Evolutionary conservation across 2,113 vertebrate species (phyloP).

Genomic region (Eulemur rufifrons): DNA sequence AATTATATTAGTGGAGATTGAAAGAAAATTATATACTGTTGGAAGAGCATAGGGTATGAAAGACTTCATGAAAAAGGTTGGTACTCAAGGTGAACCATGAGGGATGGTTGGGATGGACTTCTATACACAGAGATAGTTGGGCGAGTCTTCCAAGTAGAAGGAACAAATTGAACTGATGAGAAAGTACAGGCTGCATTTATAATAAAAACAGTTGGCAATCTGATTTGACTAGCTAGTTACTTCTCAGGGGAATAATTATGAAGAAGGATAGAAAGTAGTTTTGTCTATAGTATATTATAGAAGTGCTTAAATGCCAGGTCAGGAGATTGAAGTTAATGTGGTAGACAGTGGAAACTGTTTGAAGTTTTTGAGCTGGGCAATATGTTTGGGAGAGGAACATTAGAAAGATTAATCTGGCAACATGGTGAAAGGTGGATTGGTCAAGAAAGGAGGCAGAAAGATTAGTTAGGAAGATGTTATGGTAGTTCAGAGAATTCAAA

Average conservation of each 20-base stretch:
- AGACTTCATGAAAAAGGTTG: background rate
- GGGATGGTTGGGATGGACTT: background rate
- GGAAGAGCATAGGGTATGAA: background rate
- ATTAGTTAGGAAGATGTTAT: background rate
- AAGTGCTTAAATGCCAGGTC: background rate
- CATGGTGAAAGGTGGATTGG: background rate
- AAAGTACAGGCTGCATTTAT: background rate
- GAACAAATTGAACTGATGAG: background rate
- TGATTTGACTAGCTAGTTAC: background rate
- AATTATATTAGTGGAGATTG: background rate
- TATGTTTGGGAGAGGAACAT: background rate
- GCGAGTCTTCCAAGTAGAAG: background rate
- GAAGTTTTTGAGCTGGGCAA: background rate
- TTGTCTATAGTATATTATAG: background rate
- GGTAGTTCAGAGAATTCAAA: background rate
- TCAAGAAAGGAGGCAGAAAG: background rate
- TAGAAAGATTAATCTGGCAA: background rate
- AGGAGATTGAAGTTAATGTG: background rate
- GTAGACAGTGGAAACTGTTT: background rate
- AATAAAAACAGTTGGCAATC: background rate
- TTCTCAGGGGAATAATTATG: background rate
- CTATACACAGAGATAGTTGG: background rate
- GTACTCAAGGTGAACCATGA: background rate
- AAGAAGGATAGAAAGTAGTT: background rate
- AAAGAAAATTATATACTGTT: background rate